Conservation (phyloP, 2,113 vertebrate genomes). For the Balaeniceps rex region DNA sequence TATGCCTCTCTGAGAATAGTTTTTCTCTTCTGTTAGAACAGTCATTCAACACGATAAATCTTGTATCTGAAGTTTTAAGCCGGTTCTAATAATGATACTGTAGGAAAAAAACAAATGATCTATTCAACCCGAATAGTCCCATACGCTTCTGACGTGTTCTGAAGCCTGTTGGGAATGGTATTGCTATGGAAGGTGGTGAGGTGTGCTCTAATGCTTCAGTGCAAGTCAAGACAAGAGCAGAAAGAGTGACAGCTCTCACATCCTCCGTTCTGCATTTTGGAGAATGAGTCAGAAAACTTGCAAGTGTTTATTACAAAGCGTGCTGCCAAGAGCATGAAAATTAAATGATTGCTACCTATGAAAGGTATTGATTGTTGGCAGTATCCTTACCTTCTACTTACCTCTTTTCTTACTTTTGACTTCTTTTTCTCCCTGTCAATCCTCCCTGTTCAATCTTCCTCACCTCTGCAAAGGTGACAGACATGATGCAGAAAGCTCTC, state of each 20-base stretch:
- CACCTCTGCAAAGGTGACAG: constrained; percentile 88
- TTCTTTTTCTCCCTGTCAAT: constrained; percentile 58
- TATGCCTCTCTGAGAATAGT: neutral
- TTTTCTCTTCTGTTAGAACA: neutral
- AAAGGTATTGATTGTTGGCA: neutral
- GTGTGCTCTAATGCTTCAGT: neutral
- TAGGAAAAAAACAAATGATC: neutral
- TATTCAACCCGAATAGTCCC: neutral
- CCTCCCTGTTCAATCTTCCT: constrained; percentile 58
- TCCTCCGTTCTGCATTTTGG: neutral
- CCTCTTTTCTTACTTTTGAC: constrained; percentile 57
- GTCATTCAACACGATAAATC: neutral
- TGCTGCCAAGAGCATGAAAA: neutral
- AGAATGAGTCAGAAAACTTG: neutral
- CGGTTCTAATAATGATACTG: neutral
- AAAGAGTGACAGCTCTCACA: neutral
- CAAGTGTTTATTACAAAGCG: neutral
- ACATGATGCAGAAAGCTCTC: constrained; percentile 99
- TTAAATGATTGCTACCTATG: neutral
- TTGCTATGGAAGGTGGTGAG: neutral
- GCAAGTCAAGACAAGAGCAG: neutral
- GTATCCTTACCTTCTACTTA: constrained; percentile 3
- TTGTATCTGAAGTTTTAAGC: neutral
- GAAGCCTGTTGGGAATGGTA: neutral
- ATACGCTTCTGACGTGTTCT: rapidly evolving